phyloP scores from a whole-genome alignment of 2,113 vertebrate species.

The Elanoides forficatus region DNA sequence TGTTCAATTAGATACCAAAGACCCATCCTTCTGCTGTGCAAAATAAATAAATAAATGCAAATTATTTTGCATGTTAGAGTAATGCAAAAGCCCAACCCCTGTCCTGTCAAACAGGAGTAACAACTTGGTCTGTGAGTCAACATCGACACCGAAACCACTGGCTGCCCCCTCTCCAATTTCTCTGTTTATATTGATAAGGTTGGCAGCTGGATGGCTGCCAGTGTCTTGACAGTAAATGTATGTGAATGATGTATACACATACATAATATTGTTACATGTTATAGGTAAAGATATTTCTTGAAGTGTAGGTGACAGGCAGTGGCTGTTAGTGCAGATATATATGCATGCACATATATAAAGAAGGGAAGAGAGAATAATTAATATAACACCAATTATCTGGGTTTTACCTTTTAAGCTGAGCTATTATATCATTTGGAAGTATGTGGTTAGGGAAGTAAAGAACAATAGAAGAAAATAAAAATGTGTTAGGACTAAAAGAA shows the following conservation, averaged over 20 bases:
- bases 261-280: neutral
- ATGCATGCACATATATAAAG: neutral
- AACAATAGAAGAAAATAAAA: neutral
- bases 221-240: neutral
- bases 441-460: neutral
- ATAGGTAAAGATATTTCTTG: neutral
- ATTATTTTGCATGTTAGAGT: neutral
- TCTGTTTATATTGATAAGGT: neutral
- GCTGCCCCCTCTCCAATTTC: neutral
- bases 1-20: neutral
- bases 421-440: neutral
- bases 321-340: neutral
- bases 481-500: neutral
- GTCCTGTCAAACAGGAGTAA: neutral
- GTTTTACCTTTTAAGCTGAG: neutral
- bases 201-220: neutral
- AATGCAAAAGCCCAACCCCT: neutral
- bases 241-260: neutral
- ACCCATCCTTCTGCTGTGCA: neutral
- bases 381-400: neutral
- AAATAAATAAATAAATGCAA: neutral
- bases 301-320: neutral
- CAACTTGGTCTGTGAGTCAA: neutral
- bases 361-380: slow-evolving; percentile 5
- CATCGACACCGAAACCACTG: neutral